These are phyloP conservation scores for Neostethus bicornis DNA, from an alignment of 2,797 vertebrate species.

Conservation along the genomic window DNA sequence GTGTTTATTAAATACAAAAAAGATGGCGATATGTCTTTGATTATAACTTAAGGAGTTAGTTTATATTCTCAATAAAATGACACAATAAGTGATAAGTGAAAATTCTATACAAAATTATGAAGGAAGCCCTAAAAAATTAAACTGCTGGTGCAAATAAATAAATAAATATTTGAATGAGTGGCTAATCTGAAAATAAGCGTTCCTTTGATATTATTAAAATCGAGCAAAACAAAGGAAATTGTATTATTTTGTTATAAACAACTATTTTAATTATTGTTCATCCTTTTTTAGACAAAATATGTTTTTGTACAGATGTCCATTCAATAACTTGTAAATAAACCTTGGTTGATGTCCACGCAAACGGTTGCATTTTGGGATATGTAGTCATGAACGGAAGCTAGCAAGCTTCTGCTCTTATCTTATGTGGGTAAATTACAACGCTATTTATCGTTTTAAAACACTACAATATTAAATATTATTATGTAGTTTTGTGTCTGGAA, in stretches of 20 bases:
- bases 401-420: conserved; percentile 11
- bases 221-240: no score
- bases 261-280: no score
- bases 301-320: not conserved
- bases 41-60: not conserved
- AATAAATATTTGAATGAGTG: not conserved
- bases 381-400: conserved; percentile 33
- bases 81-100: not conserved
- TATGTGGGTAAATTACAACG: not conserved
- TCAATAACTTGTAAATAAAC: not conserved
- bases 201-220: no score
- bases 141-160: no score
- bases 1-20: no score
- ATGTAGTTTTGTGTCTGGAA: not conserved
- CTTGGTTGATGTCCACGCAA: conserved; percentile 29
- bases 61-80: not conserved
- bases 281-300: no score
- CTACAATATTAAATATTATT: not conserved
- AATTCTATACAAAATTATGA: no score
- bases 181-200: no score
- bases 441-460: not conserved
- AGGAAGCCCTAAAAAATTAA: no score
- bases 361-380: conserved; percentile 38
- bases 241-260: no score
- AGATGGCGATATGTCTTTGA: not conserved